phyloP scores from a whole-genome alignment of 1,140 invertebrate genomes.

The Cataglyphis hispanica region DNA sequence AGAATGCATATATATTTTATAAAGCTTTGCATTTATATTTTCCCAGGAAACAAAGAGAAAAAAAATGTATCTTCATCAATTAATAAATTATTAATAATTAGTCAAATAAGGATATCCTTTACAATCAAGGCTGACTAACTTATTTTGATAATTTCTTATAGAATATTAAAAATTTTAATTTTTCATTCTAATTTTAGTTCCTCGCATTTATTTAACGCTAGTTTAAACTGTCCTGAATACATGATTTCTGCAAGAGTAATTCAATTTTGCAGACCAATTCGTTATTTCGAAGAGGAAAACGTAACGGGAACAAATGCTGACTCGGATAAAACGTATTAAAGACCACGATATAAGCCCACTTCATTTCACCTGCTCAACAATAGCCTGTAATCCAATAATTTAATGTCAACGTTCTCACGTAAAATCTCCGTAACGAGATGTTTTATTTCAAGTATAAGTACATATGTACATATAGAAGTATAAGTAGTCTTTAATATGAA shows the following conservation, averaged over 20 bases:
- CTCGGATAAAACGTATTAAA: conserved; percentile 14
- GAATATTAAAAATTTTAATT: not conserved
- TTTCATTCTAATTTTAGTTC: conserved; percentile 6
- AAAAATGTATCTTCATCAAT: not conserved
- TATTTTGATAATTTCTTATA: not conserved
- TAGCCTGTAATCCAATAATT: conserved; percentile 34
- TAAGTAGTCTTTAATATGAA: not conserved
- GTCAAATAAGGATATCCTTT: not conserved
- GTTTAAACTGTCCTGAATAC: not conserved
- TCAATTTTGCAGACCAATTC: not conserved
- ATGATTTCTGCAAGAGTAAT: not conserved
- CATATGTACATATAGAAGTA: no score
- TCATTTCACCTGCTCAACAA: conserved; percentile 15
- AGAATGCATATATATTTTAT: not conserved
- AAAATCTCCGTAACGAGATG: not conserved
- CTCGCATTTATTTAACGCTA: not conserved
- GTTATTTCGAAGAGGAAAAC: conserved; percentile 10
- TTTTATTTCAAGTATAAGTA: not conserved
- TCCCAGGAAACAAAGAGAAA: not conserved
- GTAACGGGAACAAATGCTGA: conserved; percentile 19
- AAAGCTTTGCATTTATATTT: conserved; percentile 12
- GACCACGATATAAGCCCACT: conserved; percentile 14
- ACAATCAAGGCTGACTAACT: not conserved
- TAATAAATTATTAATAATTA: conserved; percentile 13
- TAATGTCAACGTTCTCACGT: conserved; percentile 31